Conservation (phyloP, 2,888 invertebrate genomes). For the Ariolimax columbianus region DNA sequence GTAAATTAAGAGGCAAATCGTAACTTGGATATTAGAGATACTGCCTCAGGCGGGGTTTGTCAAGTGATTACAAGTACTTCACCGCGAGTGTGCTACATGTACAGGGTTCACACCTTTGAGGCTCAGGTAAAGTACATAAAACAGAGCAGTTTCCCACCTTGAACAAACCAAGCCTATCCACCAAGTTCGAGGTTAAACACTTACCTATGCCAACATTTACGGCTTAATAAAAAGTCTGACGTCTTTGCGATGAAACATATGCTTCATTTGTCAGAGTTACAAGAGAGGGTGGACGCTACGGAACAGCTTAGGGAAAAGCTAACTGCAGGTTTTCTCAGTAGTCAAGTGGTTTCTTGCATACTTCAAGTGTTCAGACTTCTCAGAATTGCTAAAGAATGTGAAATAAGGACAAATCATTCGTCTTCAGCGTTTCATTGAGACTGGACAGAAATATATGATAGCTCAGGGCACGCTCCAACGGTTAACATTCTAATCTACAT, state of each 20-base stretch:
- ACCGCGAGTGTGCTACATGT: background rate
- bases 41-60: background rate
- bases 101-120: background rate
- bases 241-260: background rate
- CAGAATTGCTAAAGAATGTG: too few relatives aligned
- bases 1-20: too few relatives aligned
- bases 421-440: too few relatives aligned
- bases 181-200: slow-evolving; percentile 14
- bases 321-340: background rate
- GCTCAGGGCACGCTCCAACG: too few relatives aligned
- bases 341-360: too few relatives aligned
- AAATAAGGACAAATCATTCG: too few relatives aligned
- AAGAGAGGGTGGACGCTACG: background rate
- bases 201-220: background rate
- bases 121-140: background rate
- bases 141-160: slow-evolving; percentile 9
- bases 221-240: background rate
- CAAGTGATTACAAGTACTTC: background rate
- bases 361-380: too few relatives aligned
- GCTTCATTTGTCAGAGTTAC: background rate
- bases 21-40: background rate
- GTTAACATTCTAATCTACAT: too few relatives aligned
- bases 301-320: background rate
- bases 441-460: too few relatives aligned
- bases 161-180: slow-evolving; percentile 10